Evolutionary conservation across 2,888 invertebrate genomes (phyloP).

Genomic region (Amphiduros pacificus): DNA sequence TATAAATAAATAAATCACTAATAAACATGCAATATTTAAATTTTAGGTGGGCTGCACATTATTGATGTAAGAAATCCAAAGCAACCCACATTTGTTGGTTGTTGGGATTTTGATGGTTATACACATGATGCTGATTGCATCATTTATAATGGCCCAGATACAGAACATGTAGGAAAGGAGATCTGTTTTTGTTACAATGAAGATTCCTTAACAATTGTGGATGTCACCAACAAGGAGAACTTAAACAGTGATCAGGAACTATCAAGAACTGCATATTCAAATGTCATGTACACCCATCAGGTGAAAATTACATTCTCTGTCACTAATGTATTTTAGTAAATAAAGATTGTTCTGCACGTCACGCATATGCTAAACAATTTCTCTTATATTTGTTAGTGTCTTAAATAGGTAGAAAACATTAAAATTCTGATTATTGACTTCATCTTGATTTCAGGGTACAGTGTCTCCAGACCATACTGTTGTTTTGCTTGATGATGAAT

Average conservation of each 20-base stretch:
- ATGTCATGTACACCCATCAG: constrained; percentile 11
- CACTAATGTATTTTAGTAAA: too few species aligned
- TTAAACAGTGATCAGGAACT: neutral
- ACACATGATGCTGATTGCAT: constrained; percentile 13
- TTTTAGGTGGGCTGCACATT: constrained; percentile 20
- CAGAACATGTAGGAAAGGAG: constrained; percentile 1
- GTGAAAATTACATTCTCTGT: too few species aligned
- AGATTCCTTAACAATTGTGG: constrained; percentile 15
- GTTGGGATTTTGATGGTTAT: constrained; percentile 6
- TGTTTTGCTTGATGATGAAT: constrained; percentile 14
- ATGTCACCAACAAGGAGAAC: constrained; percentile 3
- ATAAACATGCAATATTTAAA: neutral
- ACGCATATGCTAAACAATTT: too few species aligned
- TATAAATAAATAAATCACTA: too few species aligned
- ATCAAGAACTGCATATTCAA: neutral
- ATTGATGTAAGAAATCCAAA: constrained; percentile 14
- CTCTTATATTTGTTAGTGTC: too few species aligned
- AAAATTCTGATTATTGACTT: too few species aligned
- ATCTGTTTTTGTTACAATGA: constrained; percentile 14
- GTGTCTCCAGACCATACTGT: constrained; percentile 16
- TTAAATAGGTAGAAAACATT: too few species aligned
- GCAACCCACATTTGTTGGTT: constrained; percentile 15
- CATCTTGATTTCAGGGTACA: constrained; percentile 14
- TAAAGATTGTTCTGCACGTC: too few species aligned
- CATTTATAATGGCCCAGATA: constrained; percentile 4